Conservation (phyloP, 2,113 vertebrate species). For the Macquaria australasica region DNA sequence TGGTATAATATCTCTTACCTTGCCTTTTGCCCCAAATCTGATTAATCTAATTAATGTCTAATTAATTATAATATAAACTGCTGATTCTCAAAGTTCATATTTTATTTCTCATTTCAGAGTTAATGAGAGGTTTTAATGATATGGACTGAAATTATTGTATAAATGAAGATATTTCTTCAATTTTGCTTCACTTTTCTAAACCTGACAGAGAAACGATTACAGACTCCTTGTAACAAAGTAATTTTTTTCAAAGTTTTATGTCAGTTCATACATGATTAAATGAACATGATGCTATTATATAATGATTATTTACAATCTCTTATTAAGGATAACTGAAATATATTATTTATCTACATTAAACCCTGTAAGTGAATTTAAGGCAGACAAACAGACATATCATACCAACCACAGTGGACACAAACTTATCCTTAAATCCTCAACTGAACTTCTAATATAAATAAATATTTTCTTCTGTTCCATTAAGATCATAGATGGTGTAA, state of each 20-base stretch:
- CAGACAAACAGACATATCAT: background rate
- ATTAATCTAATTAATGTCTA: no score
- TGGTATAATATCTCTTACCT: no score
- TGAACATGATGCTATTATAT: background rate
- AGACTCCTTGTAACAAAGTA: background rate
- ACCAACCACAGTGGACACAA: constrained; percentile 13
- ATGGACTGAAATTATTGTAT: background rate
- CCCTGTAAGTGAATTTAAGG: background rate
- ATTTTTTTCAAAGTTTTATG: background rate
- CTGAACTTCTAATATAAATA: background rate
- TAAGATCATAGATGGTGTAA: constrained; percentile 1
- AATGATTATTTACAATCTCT: background rate
- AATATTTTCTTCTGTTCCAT: background rate
- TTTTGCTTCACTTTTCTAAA: background rate
- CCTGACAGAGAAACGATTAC: background rate
- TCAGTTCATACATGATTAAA: background rate
- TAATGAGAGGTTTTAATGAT: no score
- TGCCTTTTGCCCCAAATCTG: no score
- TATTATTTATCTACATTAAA: background rate
- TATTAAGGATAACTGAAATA: background rate
- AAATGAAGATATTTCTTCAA: background rate
- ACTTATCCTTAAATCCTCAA: constrained; percentile 5
- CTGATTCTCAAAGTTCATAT: background rate
- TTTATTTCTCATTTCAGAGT: background rate
- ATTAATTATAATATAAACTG: no score